Conservation (phyloP, 2,888 invertebrate species). For the Agonopterix subpropinquella region DNA sequence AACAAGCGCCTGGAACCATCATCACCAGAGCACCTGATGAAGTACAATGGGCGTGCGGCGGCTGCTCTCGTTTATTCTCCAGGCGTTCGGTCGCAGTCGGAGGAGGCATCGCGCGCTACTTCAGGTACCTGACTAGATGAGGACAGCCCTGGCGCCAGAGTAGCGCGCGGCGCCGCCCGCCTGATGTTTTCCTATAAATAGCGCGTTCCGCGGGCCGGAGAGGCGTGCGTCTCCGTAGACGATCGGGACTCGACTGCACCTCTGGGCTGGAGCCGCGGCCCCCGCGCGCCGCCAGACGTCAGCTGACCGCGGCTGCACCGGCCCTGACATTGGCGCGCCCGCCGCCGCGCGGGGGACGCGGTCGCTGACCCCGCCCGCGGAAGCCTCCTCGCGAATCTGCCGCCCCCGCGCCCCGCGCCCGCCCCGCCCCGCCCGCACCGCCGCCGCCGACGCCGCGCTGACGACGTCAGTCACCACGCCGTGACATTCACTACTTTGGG, state of each 20-base stretch:
- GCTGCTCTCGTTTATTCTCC: conserved; percentile 34
- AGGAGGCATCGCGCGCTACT: conserved; percentile 92
- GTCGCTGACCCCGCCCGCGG: conserved; percentile 25
- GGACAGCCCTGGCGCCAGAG: conserved; percentile 91
- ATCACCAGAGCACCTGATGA: conserved; percentile 99
- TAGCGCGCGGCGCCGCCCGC: conserved; percentile 83
- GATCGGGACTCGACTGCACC: conserved; percentile 65
- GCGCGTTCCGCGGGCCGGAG: conserved; percentile 37
- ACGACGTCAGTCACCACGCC: conserved; percentile 23
- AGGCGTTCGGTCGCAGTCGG: conserved; percentile 15
- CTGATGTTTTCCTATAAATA: conserved; percentile 41
- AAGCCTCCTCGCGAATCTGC: conserved; percentile 19
- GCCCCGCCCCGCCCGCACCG: conserved; percentile 11
- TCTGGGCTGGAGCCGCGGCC: conserved; percentile 39
- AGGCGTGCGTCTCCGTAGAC: conserved; percentile 48
- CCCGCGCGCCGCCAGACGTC: conserved; percentile 74
- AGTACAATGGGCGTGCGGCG: conserved; percentile 99
- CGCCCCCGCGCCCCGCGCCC: conserved; percentile 14
- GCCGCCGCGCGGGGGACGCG: conserved; percentile 53
- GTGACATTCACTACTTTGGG: conserved; percentile 46
- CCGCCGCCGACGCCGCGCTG: conserved; percentile 12
- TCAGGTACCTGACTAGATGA: conserved; percentile 97
- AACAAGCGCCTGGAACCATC: conserved; percentile 96
- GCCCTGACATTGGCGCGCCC: conserved; percentile 74
- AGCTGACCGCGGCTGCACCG: conserved; percentile 74